Evolutionary conservation across 1,140 invertebrate genomes (phyloP).

Genomic region (Dinoponera quadriceps): DNA sequence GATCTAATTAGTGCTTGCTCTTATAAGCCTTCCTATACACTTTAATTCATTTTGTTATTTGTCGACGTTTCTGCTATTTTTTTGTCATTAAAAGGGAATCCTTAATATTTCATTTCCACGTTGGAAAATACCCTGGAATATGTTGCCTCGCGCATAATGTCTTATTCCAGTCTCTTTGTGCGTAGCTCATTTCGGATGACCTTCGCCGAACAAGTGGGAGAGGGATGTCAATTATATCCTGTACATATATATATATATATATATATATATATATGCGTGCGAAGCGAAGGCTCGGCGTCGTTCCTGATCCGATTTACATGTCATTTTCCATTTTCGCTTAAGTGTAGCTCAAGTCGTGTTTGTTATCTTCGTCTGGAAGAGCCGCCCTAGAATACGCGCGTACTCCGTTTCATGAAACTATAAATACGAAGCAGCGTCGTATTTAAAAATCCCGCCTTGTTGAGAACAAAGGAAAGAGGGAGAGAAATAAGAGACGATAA

Average conservation of each 20-base stretch:
- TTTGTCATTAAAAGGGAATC: background rate
- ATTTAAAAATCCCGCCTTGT: constrained; percentile 21
- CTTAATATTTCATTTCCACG: background rate
- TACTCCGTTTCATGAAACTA: background rate
- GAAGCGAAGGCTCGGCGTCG: constrained; percentile 28
- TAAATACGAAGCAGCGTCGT: background rate
- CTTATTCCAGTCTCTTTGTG: constrained; percentile 40
- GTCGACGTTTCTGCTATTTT: background rate
- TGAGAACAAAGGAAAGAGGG: background rate
- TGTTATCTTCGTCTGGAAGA: constrained; percentile 32
- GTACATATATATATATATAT: no score
- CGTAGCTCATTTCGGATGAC: constrained; percentile 39
- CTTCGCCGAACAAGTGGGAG: constrained; percentile 42
- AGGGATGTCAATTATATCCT: constrained; percentile 48
- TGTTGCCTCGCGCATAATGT: constrained; percentile 10
- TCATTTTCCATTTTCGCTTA: constrained; percentile 52
- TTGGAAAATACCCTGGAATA: background rate
- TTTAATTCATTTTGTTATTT: background rate
- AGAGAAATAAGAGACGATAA: background rate
- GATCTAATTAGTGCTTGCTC: background rate
- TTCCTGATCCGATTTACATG: constrained; percentile 51
- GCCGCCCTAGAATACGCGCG: background rate
- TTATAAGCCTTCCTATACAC: no score
- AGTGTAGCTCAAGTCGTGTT: background rate
- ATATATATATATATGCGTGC: background rate